These are phyloP conservation scores for Buceros bicornis DNA, from an alignment of 2,797 vertebrate species.

Conservation along the genomic window DNA sequence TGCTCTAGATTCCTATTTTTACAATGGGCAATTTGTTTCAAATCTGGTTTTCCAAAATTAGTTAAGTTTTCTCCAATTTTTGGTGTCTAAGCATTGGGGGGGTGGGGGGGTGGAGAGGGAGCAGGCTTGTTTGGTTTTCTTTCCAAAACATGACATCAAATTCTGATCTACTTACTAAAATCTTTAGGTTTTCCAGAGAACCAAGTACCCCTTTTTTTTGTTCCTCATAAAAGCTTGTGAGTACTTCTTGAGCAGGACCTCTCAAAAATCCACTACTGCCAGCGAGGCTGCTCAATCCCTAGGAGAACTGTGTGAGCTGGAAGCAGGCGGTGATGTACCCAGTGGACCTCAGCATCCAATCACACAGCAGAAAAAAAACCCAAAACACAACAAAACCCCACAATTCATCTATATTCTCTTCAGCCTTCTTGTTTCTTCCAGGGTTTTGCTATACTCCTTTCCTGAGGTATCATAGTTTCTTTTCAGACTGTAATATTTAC, in stretches of 20 bases:
- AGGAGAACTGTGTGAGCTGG: neutral
- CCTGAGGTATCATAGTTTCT: neutral
- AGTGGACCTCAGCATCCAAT: neutral
- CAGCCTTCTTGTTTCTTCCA: neutral
- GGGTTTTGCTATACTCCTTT: neutral
- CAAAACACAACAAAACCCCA: neutral
- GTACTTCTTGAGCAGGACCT: neutral
- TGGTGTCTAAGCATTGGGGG: neutral
- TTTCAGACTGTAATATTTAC: neutral
- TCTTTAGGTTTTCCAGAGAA: neutral
- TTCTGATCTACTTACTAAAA: neutral
- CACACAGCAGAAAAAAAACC: neutral
- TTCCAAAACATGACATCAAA: neutral
- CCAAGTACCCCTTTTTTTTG: neutral
- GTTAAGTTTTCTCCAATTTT: neutral
- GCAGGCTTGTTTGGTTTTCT: neutral
- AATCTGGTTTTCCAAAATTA: neutral
- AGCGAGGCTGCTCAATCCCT: neutral
- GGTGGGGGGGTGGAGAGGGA: too few relatives aligned
- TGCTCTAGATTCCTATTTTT: neutral
- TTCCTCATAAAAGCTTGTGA: neutral
- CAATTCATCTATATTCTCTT: neutral
- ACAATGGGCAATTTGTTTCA: neutral
- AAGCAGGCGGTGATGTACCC: neutral
- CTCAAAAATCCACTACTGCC: neutral